Evolutionary conservation across 2,797 vertebrate genomes (phyloP), one percentile per base, ranked within the genome.

Genomic region (Tamandua tetradactyla): DNA sequence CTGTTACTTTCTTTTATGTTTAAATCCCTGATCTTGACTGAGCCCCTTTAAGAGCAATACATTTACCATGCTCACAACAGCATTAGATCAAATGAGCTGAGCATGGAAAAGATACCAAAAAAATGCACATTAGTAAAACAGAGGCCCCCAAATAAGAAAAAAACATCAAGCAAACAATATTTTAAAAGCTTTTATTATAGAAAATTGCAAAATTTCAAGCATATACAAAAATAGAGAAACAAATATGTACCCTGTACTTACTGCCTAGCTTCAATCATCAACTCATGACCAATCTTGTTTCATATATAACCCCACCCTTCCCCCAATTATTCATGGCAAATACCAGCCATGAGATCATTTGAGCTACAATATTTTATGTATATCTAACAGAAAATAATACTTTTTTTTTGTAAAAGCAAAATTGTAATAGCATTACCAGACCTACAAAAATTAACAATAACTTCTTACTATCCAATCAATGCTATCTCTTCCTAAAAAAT

Each of bases 191-290:
- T 64, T 93, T 75, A 80, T 84, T 83, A 82, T 3, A 83, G 37
- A 61, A 72, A 94, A 89, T 47, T 30, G 90, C 83, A 75, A 91
- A 91, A 74, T 93, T 81, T 71, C 35, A 95, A 91, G 69, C 18
- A 75, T 23, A 75, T 23, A 82, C 59, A 87, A 76, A 93, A 93
- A 74, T n/a, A 80, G 20, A 89, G 69, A 90, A 71, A 94, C 42
- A 14, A 52, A 74, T 91, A 44, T 93, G 44, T 42, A 72, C 18
- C 27, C 74, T 25, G 30, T 89, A 71, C 3, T 59, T 76, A 86
- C 22, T 22, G 87, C 13, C 7, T 61, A 59, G 52, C 44, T 94
- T 95, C 68, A 91, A 44, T 62, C 22, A 93, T 74, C 12, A 91
- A 95, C 27, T 86, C 71, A 74, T 32, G 22, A 78, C 17, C 57